Conservation (phyloP, 2,888 invertebrate species). For the Didymodactylos carnosus region DNA sequence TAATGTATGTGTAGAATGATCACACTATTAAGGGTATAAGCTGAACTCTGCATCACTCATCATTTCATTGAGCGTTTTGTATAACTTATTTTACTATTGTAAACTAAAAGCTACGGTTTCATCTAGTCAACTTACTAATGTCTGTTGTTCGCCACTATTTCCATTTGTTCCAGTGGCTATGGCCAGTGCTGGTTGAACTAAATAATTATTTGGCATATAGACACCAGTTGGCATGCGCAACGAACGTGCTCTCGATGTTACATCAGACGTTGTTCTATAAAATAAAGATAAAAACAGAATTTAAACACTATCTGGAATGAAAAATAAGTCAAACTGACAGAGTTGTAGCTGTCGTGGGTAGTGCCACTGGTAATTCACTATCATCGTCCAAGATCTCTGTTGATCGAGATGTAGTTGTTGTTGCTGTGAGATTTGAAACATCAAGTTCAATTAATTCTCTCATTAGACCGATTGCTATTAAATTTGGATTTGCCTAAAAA, state of each 20-base stretch:
- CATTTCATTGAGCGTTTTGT: too few species aligned
- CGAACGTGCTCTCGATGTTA: neutral
- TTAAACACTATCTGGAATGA: neutral
- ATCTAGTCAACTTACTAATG: neutral
- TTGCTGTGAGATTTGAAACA: constrained; percentile 51
- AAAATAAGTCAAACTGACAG: neutral
- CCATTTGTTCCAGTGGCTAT: neutral
- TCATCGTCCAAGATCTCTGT: constrained; percentile 60
- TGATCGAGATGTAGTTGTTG: neutral
- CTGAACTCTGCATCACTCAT: too few species aligned
- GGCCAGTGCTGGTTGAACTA: neutral
- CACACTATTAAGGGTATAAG: neutral
- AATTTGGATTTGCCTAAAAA: constrained; percentile 27
- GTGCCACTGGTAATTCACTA: constrained; percentile 47
- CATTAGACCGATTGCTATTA: constrained; percentile 71
- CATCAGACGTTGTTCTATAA: neutral
- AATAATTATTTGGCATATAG: neutral
- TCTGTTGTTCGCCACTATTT: neutral
- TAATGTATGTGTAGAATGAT: constrained; percentile 5
- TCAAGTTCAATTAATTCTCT: constrained; percentile 94
- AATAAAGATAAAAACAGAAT: neutral
- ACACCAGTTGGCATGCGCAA: neutral
- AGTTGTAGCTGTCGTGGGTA: neutral
- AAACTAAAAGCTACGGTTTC: too few species aligned
- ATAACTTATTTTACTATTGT: too few species aligned